Base-by-base conservation (phyloP, 2,113 vertebrate genomes). In the Leptocoma aspasia region DNA sequence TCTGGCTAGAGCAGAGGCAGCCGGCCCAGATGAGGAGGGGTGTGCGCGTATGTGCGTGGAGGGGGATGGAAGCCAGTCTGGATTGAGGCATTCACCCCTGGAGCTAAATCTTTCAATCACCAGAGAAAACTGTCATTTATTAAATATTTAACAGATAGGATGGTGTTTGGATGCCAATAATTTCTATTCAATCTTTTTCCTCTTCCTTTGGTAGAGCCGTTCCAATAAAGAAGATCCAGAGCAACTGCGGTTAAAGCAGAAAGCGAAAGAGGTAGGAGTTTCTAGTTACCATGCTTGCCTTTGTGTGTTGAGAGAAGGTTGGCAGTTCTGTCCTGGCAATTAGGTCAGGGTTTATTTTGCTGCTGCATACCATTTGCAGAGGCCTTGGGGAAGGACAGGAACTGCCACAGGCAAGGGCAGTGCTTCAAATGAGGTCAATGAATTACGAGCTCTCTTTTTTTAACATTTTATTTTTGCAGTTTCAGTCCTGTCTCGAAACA, bases 331-430 rank as follows among this genome's bases (percentile, higher is more conserved):
- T 98, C 98, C 98, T 98, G 98, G 98, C 98, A 99, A 98, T 98
- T 98, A 99, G 98, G 99, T 99, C 99, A 99, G 98, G 98, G 98
- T 99, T 99, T 99, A 98, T 98, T 98, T 98, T 98, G 98, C 97
- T 98, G 98, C 98, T 98, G 98, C 98, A 98, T 98, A 98, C 98
- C 98, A 98, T 99, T 99, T 99, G 98, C 98, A 96, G 97, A 97
- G 95, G 98, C 99, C 99, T 97, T 96, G 98, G 99, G 99, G 99
- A 99, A 99, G 98, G 98, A 98, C 98, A 99, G 98, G 98, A 96
- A 97, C 95, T 86, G 98, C 99, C 98, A 19, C 92, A 98, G 99
- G 99, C 99, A 99, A 99, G 99, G 99, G 98, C 98, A 99, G 94
- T 96, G 80, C 97, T 97, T 97, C 96, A 98, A 97, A 98, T 97